phyloP scores from a whole-genome alignment of 2,797 vertebrate genomes.

The Natrix natrix region DNA sequence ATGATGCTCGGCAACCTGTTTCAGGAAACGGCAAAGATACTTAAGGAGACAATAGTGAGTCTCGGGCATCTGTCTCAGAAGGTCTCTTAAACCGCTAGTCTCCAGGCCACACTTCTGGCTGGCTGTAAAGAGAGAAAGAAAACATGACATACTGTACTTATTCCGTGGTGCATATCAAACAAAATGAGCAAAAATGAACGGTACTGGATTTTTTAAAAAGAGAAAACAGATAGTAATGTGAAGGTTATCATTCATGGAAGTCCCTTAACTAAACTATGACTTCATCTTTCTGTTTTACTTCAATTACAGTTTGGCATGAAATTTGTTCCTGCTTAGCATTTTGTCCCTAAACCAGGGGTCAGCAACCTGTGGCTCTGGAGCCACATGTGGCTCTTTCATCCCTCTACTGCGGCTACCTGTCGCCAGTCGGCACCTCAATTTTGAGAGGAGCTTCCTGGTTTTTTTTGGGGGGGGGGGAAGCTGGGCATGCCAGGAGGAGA shows the following conservation, averaged over 20 bases:
- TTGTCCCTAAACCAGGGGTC: neutral
- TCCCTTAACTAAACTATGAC: neutral
- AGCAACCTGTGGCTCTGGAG: no score
- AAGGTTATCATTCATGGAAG: neutral
- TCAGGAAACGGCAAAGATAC: conserved; percentile 88
- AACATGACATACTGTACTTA: neutral
- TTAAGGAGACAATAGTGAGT: conserved; percentile 82
- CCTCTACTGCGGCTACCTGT: no score
- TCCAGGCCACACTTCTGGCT: conserved; percentile 69
- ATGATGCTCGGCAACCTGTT: conserved; percentile 80
- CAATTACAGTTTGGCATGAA: neutral
- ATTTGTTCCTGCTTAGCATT: neutral
- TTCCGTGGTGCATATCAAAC: neutral
- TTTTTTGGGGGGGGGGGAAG: no score
- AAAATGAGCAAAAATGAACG: neutral
- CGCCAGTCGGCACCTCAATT: no score
- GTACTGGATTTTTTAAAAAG: neutral
- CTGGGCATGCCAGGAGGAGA: no score
- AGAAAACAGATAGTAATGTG: neutral
- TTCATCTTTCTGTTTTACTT: neutral
- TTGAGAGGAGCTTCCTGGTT: no score
- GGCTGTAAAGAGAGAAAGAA: conserved; percentile 66
- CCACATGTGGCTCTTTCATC: no score
- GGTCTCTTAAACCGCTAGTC: conserved; percentile 72
- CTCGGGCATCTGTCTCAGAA: conserved; percentile 82